A percentile compares a stretch with the other conserved stretches of the same genome.
Evolutionary conservation across 2,888 invertebrate genomes (phyloP).

Genomic region (Ganaspis brasiliensis): DNA sequence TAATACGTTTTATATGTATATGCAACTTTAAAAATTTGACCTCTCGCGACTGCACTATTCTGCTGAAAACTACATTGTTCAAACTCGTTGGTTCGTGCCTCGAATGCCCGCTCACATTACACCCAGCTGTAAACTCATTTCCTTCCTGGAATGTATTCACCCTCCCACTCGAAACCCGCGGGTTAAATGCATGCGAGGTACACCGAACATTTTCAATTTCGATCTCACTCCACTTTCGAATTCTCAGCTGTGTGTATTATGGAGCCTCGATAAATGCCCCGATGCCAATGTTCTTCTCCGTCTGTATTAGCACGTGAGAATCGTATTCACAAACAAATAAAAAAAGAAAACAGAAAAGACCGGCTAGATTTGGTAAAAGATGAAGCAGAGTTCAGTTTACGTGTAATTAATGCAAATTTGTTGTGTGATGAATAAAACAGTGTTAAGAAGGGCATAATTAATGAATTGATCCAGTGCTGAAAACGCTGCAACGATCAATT

Average conservation of each 20-base stretch:
- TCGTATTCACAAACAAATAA: background rate
- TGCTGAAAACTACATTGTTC: conserved; percentile 32
- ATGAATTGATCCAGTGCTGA: background rate
- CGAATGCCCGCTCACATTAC: conserved; percentile 38
- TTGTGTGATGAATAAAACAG: background rate
- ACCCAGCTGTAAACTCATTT: conserved; percentile 34
- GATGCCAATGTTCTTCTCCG: background rate
- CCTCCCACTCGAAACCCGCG: conserved; percentile 19
- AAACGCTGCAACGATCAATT: background rate
- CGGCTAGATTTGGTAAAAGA: background rate
- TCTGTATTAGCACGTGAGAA: background rate
- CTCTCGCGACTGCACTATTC: conserved; percentile 14
- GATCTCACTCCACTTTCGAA: conserved; percentile 48
- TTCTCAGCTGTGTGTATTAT: conserved; percentile 31
- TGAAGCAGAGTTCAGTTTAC: background rate
- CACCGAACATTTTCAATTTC: conserved; percentile 61
- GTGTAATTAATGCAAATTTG: conserved; percentile 12
- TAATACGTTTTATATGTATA: background rate
- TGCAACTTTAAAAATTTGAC: conserved; percentile 15
- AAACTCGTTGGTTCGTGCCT: conserved; percentile 25
- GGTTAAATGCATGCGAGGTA: conserved; percentile 31
- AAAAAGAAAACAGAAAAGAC: background rate
- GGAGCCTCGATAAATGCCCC: conserved; percentile 17
- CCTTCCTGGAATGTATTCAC: conserved; percentile 39
- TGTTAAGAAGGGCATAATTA: background rate